These are phyloP conservation scores for Diplogasteroides magnus DNA, from an alignment of 1,140 invertebrate species.

Conservation along the genomic window DNA sequence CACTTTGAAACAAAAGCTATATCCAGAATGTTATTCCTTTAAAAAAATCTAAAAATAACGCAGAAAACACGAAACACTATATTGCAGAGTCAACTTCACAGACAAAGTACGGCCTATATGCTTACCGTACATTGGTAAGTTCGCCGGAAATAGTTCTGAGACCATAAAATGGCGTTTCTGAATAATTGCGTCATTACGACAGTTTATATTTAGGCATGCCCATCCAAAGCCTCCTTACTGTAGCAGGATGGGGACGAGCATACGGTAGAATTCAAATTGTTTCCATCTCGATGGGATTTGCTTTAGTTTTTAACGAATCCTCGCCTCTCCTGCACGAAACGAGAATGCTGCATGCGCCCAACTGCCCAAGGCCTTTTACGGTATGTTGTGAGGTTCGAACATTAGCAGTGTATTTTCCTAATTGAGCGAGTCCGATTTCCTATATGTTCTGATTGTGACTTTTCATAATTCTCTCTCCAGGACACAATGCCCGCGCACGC, in stretches of 20 bases:
- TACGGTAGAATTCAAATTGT: conserved; percentile 9
- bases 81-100: conserved; percentile 18
- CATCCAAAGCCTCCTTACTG: conserved; percentile 15
- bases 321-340: conserved; percentile 38
- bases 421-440: too few species aligned
- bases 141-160: background rate
- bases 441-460: too few species aligned
- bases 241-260: conserved; percentile 18
- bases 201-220: too few species aligned
- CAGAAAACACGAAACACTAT: too few species aligned
- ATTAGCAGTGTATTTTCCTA: background rate
- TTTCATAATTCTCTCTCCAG: background rate
- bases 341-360: conserved; percentile 30
- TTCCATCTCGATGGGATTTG: background rate
- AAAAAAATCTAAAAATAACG: too few species aligned
- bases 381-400: conserved; percentile 5
- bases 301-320: conserved; percentile 17
- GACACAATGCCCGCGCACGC: conserved; percentile 31
- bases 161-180: too few species aligned
- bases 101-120: conserved; percentile 27
- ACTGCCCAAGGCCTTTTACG: conserved; percentile 28
- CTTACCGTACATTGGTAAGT: conserved; percentile 22
- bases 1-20: too few species aligned
- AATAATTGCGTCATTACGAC: too few species aligned
- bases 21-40: too few species aligned